These are phyloP conservation scores for Australoheros scitulus DNA, from an alignment of 2,113 vertebrate genomes.

Conservation along the genomic window DNA sequence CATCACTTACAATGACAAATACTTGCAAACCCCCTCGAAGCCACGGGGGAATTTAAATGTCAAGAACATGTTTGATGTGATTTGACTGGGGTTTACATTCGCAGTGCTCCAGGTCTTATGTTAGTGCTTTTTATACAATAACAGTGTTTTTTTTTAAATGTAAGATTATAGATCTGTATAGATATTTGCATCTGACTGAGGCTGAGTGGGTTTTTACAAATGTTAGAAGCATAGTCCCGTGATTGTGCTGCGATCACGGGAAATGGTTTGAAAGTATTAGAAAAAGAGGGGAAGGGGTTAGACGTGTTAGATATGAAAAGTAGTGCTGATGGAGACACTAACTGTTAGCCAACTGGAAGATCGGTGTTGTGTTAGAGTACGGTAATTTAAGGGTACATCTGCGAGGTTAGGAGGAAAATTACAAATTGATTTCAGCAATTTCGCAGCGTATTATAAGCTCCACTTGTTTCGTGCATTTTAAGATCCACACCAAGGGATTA, in stretches of 20 bases:
- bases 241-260: neutral
- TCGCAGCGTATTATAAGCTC: neutral
- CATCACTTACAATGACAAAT: slow-evolving; percentile 63
- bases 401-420: slow-evolving; percentile 1
- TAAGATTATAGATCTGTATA: neutral
- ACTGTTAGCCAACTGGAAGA: rapidly evolving
- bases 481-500: neutral
- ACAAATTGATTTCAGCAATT: neutral
- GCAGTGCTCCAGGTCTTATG: neutral
- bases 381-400: neutral
- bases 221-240: neutral
- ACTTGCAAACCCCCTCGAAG: slow-evolving; percentile 41
- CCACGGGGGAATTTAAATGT: slow-evolving; percentile 59
- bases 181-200: neutral
- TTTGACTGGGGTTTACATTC: neutral
- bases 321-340: neutral
- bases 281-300: neutral
- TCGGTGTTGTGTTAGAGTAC: neutral
- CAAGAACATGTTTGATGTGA: slow-evolving; percentile 47
- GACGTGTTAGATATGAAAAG: neutral
- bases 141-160: neutral
- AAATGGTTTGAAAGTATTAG: neutral
- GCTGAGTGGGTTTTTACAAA: neutral
- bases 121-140: neutral
- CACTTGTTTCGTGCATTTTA: neutral